Conservation (phyloP, 2,113 vertebrate genomes). For the Grus americana region DNA sequence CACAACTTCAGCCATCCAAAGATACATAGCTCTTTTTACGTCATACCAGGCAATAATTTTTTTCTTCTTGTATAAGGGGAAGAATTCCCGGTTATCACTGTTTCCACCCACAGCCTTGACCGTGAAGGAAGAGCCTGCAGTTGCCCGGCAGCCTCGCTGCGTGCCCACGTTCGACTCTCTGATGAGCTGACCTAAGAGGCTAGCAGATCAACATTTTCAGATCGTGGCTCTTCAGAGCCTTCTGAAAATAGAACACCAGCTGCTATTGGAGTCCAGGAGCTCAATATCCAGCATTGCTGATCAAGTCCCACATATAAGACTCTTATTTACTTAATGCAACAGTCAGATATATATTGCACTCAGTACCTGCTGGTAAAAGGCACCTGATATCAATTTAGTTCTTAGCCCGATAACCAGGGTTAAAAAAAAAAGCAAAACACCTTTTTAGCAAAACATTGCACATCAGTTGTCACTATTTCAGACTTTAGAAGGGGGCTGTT, state of each 20-base stretch:
- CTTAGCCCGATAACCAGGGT: neutral
- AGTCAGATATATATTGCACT: neutral
- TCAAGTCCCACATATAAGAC: neutral
- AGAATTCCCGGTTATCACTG: neutral
- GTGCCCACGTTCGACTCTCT: neutral
- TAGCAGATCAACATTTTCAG: neutral
- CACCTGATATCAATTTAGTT: rapidly evolving
- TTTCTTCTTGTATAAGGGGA: conserved; percentile 6
- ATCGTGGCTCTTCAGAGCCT: neutral
- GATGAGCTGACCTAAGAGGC: neutral
- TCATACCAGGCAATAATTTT: neutral
- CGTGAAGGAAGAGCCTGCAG: neutral
- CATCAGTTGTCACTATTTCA: neutral
- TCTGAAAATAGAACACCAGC: neutral
- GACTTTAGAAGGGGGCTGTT: neutral
- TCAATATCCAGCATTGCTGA: neutral
- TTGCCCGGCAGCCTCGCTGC: neutral
- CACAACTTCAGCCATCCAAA: neutral
- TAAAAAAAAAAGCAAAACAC: neutral
- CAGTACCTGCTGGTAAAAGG: rapidly evolving
- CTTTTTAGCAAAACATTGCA: neutral
- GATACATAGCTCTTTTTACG: neutral
- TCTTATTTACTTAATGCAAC: neutral
- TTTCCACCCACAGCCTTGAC: neutral
- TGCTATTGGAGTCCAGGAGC: neutral